phyloP scores from a whole-genome alignment of 1,140 invertebrate species.

The Rhynchophorus ferrugineus region DNA sequence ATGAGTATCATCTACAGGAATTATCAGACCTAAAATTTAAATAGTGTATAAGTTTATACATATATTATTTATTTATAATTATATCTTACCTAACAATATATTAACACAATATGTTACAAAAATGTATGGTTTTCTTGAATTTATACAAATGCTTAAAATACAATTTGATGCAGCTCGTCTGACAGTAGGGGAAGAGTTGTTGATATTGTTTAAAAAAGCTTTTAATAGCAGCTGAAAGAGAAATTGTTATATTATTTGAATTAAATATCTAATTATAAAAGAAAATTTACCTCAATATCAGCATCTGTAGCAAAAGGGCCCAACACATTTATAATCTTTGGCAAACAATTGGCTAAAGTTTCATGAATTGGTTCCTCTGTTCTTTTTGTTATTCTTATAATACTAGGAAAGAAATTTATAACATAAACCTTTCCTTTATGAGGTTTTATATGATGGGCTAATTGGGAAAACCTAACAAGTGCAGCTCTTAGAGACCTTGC shows the following conservation, averaged over 20 bases:
- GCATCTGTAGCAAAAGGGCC: constrained; percentile 67
- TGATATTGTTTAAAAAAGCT: constrained; percentile 36
- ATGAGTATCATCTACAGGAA: constrained; percentile 43
- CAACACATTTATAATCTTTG: constrained; percentile 61
- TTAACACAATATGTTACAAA: constrained; percentile 35
- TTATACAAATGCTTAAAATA: constrained; percentile 33
- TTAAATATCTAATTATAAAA: constrained; percentile 1
- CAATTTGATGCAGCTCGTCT: constrained; percentile 34
- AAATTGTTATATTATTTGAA: constrained; percentile 2
- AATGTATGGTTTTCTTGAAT: constrained; percentile 34
- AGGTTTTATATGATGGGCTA: constrained; percentile 60
- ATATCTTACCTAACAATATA: constrained; percentile 33
- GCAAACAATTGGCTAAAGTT: constrained; percentile 57
- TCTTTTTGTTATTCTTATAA: constrained; percentile 57
- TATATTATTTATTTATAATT: not conserved
- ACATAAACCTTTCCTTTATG: constrained; percentile 72
- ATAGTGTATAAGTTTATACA: constrained; percentile 4
- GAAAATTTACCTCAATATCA: constrained; percentile 59
- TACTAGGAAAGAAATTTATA: constrained; percentile 62
- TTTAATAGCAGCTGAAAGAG: constrained; percentile 33
- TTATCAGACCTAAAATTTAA: constrained; percentile 35
- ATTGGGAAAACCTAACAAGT: constrained; percentile 65
- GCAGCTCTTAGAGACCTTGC: constrained; percentile 62
- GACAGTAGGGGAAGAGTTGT: constrained; percentile 34
- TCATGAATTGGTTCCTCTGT: constrained; percentile 69